A percentile compares a stretch with the other conserved stretches of the same genome.
phyloP scores from a whole-genome alignment of 2,797 vertebrate genomes.

The Hozukius guyotensis region DNA sequence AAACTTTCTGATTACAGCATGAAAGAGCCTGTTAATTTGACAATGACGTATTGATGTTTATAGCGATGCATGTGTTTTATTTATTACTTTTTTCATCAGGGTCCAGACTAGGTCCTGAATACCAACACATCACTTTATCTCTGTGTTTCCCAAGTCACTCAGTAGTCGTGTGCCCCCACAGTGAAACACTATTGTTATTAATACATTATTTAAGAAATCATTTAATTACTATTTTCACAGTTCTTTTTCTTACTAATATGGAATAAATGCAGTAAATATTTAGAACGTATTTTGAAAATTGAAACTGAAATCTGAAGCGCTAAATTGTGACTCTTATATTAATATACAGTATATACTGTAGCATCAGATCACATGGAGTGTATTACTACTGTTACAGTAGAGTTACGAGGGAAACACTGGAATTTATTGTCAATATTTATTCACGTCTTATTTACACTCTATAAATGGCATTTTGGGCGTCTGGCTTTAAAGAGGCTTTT shows the following conservation, averaged over 20 bases:
- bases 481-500: slow-evolving; percentile 31
- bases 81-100: neutral
- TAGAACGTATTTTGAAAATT: neutral
- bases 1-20: neutral
- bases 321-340: neutral
- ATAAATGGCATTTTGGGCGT: neutral
- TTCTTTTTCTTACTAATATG: neutral
- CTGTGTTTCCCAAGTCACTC: neutral
- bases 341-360: neutral
- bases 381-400: neutral
- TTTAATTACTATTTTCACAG: neutral
- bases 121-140: neutral
- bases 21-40: neutral
- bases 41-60: neutral
- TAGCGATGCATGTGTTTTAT: neutral
- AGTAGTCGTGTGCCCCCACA: neutral
- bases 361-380: neutral
- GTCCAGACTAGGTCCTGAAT: neutral
- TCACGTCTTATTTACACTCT: slow-evolving; percentile 10
- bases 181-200: neutral
- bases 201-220: neutral
- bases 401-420: neutral
- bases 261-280: neutral
- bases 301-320: neutral
- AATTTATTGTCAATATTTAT: neutral